Conservation (phyloP, 64 coral and sea anemone species). For the Dendronephthya gigantea region DNA sequence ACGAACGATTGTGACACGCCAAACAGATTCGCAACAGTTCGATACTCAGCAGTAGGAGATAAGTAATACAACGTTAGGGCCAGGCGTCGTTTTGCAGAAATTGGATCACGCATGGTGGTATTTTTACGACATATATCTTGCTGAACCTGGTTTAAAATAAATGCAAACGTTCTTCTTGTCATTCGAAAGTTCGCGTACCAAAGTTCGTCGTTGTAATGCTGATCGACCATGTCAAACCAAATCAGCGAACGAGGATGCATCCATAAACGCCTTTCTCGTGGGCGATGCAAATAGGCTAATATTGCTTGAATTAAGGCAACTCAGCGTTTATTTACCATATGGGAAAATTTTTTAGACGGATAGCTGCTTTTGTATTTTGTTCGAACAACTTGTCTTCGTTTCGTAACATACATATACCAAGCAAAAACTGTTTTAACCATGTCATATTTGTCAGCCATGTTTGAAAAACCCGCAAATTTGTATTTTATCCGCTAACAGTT, state of each 20-base stretch:
- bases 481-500: not conserved
- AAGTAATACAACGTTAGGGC: conserved; percentile 24
- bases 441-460: not conserved
- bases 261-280: not conserved
- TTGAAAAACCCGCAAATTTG: not conserved
- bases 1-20: conserved; percentile 9
- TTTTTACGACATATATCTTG: not conserved
- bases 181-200: conserved; percentile 33
- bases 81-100: not conserved
- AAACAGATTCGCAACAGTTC: conserved; percentile 19
- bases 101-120: conserved; percentile 24
- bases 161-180: conserved; percentile 20
- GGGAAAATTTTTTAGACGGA: not conserved
- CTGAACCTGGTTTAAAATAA: conserved; percentile 4
- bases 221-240: not conserved
- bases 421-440: not conserved
- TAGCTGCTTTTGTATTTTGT: not conserved
- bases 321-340: not conserved
- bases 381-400: not conserved
- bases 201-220: not conserved
- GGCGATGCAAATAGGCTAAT: not conserved
- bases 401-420: not conserved
- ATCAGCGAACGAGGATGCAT: not conserved
- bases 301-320: too few relatives aligned
- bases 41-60: conserved; percentile 17